Base-by-base conservation (phyloP, 2,797 vertebrate genomes). In the Podarcis siculus region DNA sequence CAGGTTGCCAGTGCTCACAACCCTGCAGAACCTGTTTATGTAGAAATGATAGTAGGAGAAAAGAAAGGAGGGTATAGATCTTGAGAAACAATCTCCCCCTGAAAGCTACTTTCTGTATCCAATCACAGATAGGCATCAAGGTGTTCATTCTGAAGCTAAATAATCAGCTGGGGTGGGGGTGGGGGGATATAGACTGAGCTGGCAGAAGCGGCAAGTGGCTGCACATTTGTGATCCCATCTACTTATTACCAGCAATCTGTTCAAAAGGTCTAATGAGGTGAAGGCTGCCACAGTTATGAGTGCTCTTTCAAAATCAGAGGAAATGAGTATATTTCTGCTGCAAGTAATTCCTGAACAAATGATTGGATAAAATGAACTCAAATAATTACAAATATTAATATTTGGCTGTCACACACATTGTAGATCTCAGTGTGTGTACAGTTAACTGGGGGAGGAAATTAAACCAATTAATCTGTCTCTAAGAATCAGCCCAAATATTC, bases 401-500 rank as follows among this genome's bases (percentile, higher is more conserved):
- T 80, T 80, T 67, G 75, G n/a, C 61, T 82, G 12, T 91, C 90
- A 67, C 69, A 58, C 67, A 55, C 45, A 19, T 27, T 88, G 81
- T 32, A 85, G 37, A 92, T 89, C 64, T 90, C 77, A 64, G 87
- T 39, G 13, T 89, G 42, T 77, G 1, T 55, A 8, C 75, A 55
- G 42, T 73, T 17, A 27, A 61, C 87, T 82, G 83, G 87, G 75
- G 39, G 25, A 49, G 67, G 30, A 3, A 0, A 67, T 86, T 89
- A 82, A 85, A 93, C 77, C 82, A 89, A 81, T 92, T 92, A 17
- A 27, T 87, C 81, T 91, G 64, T 93, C 80, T 73, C 1, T 81
- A 82, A 83, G 86, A 93, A 87, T 66, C 25, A 90, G 86, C 25
- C 79, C 80, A 42, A 39, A 92, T 76, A 72, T 49, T 92, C 89